Evolutionary conservation across 2,113 vertebrate species (phyloP).

Genomic region (Corythoichthys intestinalis): DNA sequence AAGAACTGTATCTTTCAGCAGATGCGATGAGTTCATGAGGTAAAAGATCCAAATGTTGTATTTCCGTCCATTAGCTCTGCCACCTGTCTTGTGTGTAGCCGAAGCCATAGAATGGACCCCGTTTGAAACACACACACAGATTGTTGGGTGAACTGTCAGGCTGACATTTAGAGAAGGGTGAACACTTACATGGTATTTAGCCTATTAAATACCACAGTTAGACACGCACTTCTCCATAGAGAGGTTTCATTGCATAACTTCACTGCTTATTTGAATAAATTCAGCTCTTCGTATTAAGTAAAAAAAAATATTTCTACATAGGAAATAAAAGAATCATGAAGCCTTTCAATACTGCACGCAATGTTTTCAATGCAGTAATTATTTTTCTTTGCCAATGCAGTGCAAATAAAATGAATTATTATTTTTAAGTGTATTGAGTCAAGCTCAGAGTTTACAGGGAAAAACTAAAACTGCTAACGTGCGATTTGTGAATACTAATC

Average conservation of each 20-base stretch:
- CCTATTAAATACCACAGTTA: neutral
- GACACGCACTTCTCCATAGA: neutral
- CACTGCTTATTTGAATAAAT: neutral
- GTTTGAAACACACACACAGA: neutral
- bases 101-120: neutral
- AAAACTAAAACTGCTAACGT: too few relatives aligned
- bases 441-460: too few relatives aligned
- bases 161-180: slow-evolving; percentile 1
- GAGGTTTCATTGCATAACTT: neutral
- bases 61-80: neutral
- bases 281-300: neutral
- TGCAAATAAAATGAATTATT: too few relatives aligned
- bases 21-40: neutral
- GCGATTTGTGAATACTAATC: too few relatives aligned
- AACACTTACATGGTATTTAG: slow-evolving; percentile 3
- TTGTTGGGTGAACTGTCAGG: neutral
- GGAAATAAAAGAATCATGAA: neutral
- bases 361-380: too few relatives aligned
- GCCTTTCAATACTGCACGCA: neutral
- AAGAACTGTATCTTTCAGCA: slow-evolving; percentile 2
- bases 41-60: slow-evolving; percentile 3
- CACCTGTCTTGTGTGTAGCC: neutral
- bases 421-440: too few relatives aligned
- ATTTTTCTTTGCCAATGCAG: too few relatives aligned
- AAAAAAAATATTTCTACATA: too few relatives aligned